These are phyloP conservation scores for Drosophila malerkotliana DNA, from an alignment of 1,140 invertebrate species.

Conservation along the genomic window DNA sequence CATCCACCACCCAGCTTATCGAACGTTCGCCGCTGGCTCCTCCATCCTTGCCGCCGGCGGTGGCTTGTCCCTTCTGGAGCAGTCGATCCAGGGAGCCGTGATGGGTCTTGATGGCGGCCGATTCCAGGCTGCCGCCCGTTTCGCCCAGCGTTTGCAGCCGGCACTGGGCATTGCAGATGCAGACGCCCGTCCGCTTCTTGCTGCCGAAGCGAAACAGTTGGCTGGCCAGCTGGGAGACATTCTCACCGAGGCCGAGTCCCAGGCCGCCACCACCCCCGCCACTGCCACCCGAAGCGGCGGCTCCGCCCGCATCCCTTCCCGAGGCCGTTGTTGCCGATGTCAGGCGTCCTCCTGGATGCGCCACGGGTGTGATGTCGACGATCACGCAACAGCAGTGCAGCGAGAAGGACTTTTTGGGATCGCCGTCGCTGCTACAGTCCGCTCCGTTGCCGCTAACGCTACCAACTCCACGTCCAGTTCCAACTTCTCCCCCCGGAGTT, in stretches of 20 bases:
- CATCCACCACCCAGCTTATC: constrained; percentile 77
- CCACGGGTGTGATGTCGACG: constrained; percentile 84
- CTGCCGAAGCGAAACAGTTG: constrained; percentile 82
- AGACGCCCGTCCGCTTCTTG: constrained; percentile 75
- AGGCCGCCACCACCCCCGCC: constrained; percentile 84
- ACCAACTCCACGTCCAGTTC: constrained; percentile 15
- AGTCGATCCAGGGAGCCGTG: constrained; percentile 80
- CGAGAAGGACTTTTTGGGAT: constrained; percentile 83
- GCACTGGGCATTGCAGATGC: constrained; percentile 83
- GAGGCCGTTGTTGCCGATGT: constrained; percentile 84
- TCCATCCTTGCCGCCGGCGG: constrained; percentile 6
- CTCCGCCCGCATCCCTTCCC: constrained; percentile 80
- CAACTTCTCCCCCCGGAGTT: constrained; percentile 4
- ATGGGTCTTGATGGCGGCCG: constrained; percentile 71
- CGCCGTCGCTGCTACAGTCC: constrained; percentile 49
- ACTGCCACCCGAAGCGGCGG: constrained; percentile 62
- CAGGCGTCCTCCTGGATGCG: constrained; percentile 77
- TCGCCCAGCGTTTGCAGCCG: constrained; percentile 72
- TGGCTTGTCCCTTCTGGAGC: constrained; percentile 50
- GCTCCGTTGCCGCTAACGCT: constrained; percentile 30
- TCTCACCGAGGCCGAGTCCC: constrained; percentile 74
- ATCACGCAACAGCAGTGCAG: constrained; percentile 84
- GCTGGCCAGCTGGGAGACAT: constrained; percentile 79
- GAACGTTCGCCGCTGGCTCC: constrained; percentile 61
- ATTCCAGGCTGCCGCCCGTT: constrained; percentile 44